Conservation (phyloP, 2,888 invertebrate genomes). For the Sinohyriopsis cumingii region DNA sequence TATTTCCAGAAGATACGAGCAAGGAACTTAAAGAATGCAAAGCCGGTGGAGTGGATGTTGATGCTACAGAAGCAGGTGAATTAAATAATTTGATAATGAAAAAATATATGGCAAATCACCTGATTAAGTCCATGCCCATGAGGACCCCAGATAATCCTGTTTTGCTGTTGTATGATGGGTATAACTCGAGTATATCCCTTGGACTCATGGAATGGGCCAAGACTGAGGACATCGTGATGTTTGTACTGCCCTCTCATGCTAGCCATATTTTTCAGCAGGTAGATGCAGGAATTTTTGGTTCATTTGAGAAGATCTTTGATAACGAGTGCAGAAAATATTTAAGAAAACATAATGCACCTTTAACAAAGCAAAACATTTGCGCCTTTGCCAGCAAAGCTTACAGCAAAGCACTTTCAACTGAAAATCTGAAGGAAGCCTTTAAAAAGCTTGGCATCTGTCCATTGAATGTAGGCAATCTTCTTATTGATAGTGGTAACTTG, state of each 20-base stretch:
- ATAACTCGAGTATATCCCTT: conserved; percentile 19
- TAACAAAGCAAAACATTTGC: conserved; percentile 20
- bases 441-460: conserved; percentile 26
- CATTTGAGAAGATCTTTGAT: conserved; percentile 17
- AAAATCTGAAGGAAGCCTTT: conserved; percentile 22
- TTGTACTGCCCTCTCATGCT: conserved; percentile 26
- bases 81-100: conserved; percentile 20
- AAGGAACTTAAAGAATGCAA: conserved; percentile 14
- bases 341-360: conserved; percentile 6
- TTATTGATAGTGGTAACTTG: conserved; percentile 8
- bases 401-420: conserved; percentile 17
- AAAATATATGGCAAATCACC: conserved; percentile 21
- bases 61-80: conserved; percentile 17
- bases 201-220: conserved; percentile 32
- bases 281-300: conserved; percentile 30
- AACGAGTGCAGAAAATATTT: conserved; percentile 16
- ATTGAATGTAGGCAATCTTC: conserved; percentile 10
- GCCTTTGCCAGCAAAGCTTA: conserved; percentile 19
- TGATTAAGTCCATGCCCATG: conserved; percentile 16
- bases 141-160: conserved; percentile 7
- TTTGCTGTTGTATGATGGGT: conserved; percentile 28
- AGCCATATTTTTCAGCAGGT: conserved; percentile 23
- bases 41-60: conserved; percentile 15
- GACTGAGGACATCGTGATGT: conserved; percentile 28
- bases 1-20: conserved; percentile 21